A percentile compares a stretch with the other conserved stretches of the same genome.
Evolutionary conservation across 2,113 vertebrate genomes (phyloP).

Genomic region (Spheniscus mendiculus): DNA sequence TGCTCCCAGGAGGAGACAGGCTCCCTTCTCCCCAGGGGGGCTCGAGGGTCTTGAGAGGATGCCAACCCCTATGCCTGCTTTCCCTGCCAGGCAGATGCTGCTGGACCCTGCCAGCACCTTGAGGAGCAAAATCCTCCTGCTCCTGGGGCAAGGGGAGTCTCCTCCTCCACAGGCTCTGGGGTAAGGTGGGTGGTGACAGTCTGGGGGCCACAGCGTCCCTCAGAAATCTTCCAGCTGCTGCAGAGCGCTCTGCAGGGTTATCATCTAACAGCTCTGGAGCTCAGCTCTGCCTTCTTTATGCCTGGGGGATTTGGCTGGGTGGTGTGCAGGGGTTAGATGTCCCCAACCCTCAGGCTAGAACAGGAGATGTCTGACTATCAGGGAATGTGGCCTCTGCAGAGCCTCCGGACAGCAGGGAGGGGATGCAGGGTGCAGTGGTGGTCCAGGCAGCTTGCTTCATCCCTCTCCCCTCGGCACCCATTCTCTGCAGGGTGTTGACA

Average conservation of each 20-base stretch:
- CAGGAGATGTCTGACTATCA: neutral
- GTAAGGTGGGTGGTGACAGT: neutral
- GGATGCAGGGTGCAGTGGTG: fast-evolving
- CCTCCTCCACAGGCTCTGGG: neutral
- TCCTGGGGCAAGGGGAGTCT: neutral
- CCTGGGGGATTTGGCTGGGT: fast-evolving
- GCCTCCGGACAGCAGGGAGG: fast-evolving
- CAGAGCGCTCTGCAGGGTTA: neutral
- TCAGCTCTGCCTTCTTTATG: neutral
- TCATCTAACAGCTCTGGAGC: neutral
- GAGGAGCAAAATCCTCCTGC: neutral
- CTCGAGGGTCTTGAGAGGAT: neutral
- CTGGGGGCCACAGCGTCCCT: neutral
- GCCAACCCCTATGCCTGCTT: neutral
- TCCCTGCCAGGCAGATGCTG: neutral
- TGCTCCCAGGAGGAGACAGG: neutral
- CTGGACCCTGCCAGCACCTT: neutral
- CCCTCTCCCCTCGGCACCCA: neutral
- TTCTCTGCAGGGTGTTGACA: fast-evolving
- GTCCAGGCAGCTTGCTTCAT: neutral
- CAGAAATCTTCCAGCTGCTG: neutral
- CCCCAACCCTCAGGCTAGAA: neutral
- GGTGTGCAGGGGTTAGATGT: neutral
- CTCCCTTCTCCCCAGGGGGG: fast-evolving
- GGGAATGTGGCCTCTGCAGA: neutral